Evolutionary conservation across 2,113 vertebrate species (phyloP).

Genomic region (Cromileptes altivelis): DNA sequence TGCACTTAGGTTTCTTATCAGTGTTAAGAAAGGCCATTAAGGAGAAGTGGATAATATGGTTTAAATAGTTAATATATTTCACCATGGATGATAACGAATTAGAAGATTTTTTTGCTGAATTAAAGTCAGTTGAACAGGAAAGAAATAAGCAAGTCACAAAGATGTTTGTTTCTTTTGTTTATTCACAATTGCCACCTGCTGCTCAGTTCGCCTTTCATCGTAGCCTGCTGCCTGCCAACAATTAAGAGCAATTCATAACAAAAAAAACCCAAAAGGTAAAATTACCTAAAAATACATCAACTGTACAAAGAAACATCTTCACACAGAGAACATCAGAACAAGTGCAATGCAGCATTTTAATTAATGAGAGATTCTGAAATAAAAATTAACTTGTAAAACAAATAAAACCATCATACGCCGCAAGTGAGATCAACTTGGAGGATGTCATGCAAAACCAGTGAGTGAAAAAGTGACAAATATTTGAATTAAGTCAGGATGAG

Average conservation of each 20-base stretch:
- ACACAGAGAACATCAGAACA: conserved; percentile 50
- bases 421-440: conserved; percentile 6
- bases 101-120: background rate
- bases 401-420: conserved; percentile 26
- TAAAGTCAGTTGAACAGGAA: background rate
- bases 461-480: conserved; percentile 10
- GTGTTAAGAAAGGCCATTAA: background rate
- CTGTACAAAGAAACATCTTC: conserved; percentile 65
- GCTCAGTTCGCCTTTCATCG: conserved; percentile 50
- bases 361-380: conserved; percentile 36
- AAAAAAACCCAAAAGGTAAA: conserved; percentile 27
- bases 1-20: background rate
- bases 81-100: background rate
- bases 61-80: background rate
- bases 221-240: conserved; percentile 35
- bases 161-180: conserved; percentile 53
- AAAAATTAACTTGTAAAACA: conserved; percentile 39
- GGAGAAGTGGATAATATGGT: background rate
- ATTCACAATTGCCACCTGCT: conserved; percentile 67
- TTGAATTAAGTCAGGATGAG: background rate
- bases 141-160: conserved; percentile 3
- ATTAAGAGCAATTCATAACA: conserved; percentile 39
- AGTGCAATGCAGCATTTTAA: conserved; percentile 67
- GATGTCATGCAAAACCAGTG: conserved; percentile 17
- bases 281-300: conserved; percentile 58